Evolutionary conservation across 2,797 vertebrate species (phyloP).

Genomic region (Diglossa cyanea): DNA sequence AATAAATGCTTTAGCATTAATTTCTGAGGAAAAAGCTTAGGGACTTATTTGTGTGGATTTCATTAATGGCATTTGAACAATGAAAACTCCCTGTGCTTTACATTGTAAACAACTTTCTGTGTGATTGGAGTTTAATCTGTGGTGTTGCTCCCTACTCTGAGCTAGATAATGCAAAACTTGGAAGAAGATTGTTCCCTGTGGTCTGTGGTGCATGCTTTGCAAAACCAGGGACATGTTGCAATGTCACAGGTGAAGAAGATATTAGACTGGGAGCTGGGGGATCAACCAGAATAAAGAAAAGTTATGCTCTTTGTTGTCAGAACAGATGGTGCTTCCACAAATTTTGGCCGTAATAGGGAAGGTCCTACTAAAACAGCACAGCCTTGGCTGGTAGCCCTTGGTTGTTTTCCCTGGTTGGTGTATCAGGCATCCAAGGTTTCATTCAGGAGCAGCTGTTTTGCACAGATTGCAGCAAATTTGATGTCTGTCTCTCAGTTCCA

Average conservation of each 20-base stretch:
- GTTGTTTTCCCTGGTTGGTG: neutral
- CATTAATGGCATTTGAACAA: neutral
- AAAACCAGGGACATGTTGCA: neutral
- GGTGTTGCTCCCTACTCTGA: neutral
- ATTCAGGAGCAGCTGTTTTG: conserved; percentile 10
- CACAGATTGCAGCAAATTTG: neutral
- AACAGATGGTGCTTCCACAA: conserved; percentile 7
- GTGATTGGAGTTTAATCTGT: neutral
- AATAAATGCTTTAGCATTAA: neutral
- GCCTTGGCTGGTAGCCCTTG: neutral
- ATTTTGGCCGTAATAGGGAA: neutral
- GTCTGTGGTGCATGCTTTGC: neutral
- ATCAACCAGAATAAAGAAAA: neutral
- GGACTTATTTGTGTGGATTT: neutral
- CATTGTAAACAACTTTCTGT: neutral
- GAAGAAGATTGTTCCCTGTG: neutral
- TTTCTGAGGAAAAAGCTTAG: neutral
- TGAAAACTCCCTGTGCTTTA: neutral
- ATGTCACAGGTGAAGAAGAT: neutral
- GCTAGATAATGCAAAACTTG: neutral
- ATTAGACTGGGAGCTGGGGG: neutral
- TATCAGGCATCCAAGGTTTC: neutral
- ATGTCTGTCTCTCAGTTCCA: neutral
- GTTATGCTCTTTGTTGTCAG: accelerated
- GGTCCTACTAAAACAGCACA: neutral